Conservation (phyloP, 2,797 vertebrate genomes). For the Malurus splendens region DNA sequence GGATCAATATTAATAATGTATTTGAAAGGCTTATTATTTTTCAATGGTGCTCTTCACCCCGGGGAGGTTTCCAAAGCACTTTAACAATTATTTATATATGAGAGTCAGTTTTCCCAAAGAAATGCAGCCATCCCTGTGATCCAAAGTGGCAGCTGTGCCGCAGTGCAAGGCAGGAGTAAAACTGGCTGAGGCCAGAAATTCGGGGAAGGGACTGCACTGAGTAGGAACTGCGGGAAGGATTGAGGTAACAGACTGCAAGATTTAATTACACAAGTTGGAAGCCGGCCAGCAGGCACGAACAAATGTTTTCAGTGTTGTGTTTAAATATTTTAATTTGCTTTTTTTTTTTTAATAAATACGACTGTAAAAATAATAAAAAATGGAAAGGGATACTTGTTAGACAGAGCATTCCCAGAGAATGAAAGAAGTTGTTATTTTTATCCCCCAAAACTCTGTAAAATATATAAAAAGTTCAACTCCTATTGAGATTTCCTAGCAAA, state of each 20-base stretch:
- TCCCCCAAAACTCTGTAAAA: background rate
- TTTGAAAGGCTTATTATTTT: slow-evolving; percentile 36
- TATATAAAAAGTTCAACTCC: background rate
- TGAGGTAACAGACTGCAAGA: slow-evolving; percentile 57
- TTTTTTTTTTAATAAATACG: background rate
- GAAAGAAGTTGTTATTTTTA: background rate
- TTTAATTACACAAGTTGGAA: slow-evolving; percentile 52
- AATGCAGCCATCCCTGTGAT: slow-evolving; percentile 45
- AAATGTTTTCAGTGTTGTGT: slow-evolving; percentile 53
- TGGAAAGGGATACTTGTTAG: slow-evolving; percentile 8
- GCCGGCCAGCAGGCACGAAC: slow-evolving; percentile 33
- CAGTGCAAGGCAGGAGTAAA: background rate
- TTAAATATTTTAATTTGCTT: slow-evolving; percentile 61
- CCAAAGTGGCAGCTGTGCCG: slow-evolving; percentile 18
- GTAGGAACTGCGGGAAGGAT: background rate
- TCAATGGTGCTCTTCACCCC: background rate
- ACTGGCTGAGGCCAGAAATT: background rate
- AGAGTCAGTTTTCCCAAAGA: slow-evolving; percentile 37
- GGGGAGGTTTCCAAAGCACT: slow-evolving; percentile 24
- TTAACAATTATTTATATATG: slow-evolving; percentile 53
- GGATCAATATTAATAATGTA: slow-evolving; percentile 25
- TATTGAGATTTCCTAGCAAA: background rate
- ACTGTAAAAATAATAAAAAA: slow-evolving; percentile 46
- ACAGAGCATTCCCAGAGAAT: background rate
- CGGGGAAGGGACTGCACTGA: background rate